Evolutionary conservation across 2,888 invertebrate genomes (phyloP), one percentile per base, ranked within the genome.

Genomic region (Xestia ashworthii): DNA sequence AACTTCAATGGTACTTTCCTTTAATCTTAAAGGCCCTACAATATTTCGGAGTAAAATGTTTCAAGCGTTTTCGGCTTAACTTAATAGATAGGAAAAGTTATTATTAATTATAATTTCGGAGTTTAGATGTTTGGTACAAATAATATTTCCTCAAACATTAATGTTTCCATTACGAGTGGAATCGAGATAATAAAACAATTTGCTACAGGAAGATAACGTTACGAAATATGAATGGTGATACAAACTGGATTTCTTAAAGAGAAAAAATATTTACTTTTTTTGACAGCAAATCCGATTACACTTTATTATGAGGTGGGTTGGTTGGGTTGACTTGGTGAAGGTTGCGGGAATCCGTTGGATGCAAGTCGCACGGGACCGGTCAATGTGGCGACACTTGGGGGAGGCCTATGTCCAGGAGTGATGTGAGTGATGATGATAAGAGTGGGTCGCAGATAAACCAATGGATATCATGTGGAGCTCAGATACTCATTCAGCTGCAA

Each of bases 61-160:
- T 86, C 82, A 87, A 90, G 89, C 80, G 83, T 88, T 88, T 89
- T 83, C 85, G 80, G 81, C 84, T 86, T 84, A 87, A 90, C 82
- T 89, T 89, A 89, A 88, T 89, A 89, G 85, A 89, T 90, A 89
- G 87, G 88, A 87, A 90, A 90, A 90, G 88, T 91, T 91, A 75
- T 86, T 86, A 89, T 88, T 90, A 90, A 91, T 90, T 91, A 89
- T 81, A 87, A 89, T 83, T 81, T 81, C 53, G 77, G 81, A 87
- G 86, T 88, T 87, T 76, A 80, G 79, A 81, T 78, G 68, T 85
- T 89, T 80, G 71, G 76, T 80, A 75, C 83, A 88, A 87, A 88
- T 83, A 72, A 84, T 75, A 58, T 73, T 83, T 76, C 72, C 71
- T 76, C 41, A 81, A 80, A 74, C 64, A 65, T 81, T 79, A 74